Evolutionary conservation across 30 jellyfish, hydroid and myxozoan species (phyloP).

Genomic region (Cassiopea xamachana): DNA sequence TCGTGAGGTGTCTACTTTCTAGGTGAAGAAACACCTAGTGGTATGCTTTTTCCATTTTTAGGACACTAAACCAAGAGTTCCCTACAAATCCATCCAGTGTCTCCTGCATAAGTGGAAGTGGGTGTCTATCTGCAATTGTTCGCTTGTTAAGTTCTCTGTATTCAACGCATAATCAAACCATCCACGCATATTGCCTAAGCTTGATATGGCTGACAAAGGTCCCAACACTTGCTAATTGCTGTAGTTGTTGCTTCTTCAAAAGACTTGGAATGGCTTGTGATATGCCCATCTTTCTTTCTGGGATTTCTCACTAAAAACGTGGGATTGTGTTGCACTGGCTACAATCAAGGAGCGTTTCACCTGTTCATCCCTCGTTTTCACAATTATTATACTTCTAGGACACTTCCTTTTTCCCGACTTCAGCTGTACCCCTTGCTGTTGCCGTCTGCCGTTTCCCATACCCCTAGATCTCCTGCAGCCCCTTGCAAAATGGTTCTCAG

Average conservation of each 20-base stretch:
- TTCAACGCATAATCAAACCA: constrained; percentile 33
- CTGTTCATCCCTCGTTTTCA: neutral
- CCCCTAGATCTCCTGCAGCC: constrained; percentile 5
- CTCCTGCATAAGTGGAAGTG: constrained; percentile 57
- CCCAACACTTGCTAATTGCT: neutral
- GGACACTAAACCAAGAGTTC: constrained; percentile 35
- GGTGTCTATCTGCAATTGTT: constrained; percentile 66
- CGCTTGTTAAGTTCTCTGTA: constrained; percentile 21
- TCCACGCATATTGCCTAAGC: neutral
- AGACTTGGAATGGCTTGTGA: constrained; percentile 17
- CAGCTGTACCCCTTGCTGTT: constrained; percentile 14
- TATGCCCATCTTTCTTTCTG: constrained; percentile 41
- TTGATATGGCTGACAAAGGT: constrained; percentile 21
- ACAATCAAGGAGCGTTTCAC: neutral
- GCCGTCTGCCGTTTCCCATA: constrained; percentile 39
- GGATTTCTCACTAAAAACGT: constrained; percentile 6
- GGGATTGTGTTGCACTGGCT: neutral
- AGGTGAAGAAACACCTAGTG: constrained; percentile 64
- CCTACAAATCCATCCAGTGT: constrained; percentile 39
- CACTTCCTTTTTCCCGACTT: constrained; percentile 22
- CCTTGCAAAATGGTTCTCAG: constrained; percentile 16
- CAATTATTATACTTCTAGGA: constrained; percentile 2
- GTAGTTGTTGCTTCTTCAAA: constrained; percentile 5
- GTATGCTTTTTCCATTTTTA: constrained; percentile 44
- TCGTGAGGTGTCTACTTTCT: constrained; percentile 50